Conservation (phyloP, 2,888 invertebrate species). For the Stenodera caucasica region DNA sequence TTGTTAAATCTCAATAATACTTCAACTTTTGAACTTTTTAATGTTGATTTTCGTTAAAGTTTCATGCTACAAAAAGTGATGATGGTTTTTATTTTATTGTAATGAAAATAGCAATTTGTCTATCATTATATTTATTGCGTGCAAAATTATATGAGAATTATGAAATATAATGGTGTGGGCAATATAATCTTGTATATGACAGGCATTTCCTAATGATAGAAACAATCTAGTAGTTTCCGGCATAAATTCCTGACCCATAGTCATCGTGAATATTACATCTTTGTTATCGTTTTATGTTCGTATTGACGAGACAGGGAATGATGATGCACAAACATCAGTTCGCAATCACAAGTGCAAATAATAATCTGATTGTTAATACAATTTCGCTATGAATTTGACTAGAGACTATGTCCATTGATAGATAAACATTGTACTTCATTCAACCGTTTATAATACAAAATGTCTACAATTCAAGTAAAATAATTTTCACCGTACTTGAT, state of each 20-base stretch:
- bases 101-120: too few species aligned
- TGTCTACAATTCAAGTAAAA: slow-evolving; percentile 48
- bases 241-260: slow-evolving; percentile 29
- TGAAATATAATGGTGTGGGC: slow-evolving; percentile 17
- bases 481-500: slow-evolving; percentile 45
- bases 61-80: too few species aligned
- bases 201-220: slow-evolving; percentile 30
- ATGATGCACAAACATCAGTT: slow-evolving; percentile 37
- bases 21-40: too few species aligned
- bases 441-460: slow-evolving; percentile 51
- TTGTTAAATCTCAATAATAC: too few species aligned
- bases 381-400: slow-evolving; percentile 55
- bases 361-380: slow-evolving; percentile 56
- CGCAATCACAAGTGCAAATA: slow-evolving; percentile 55
- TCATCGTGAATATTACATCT: neutral
- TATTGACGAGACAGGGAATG: slow-evolving; percentile 22
- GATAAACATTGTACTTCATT: slow-evolving; percentile 44
- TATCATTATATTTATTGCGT: neutral
- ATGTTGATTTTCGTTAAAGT: too few species aligned
- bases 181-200: slow-evolving; percentile 22
- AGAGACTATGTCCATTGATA: slow-evolving; percentile 46
- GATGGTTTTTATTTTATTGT: too few species aligned
- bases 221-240: slow-evolving; percentile 26
- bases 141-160: slow-evolving; percentile 13
- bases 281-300: neutral